Evolutionary conservation across 2,113 vertebrate genomes (phyloP).

Genomic region (Saimiri boliviensis): DNA sequence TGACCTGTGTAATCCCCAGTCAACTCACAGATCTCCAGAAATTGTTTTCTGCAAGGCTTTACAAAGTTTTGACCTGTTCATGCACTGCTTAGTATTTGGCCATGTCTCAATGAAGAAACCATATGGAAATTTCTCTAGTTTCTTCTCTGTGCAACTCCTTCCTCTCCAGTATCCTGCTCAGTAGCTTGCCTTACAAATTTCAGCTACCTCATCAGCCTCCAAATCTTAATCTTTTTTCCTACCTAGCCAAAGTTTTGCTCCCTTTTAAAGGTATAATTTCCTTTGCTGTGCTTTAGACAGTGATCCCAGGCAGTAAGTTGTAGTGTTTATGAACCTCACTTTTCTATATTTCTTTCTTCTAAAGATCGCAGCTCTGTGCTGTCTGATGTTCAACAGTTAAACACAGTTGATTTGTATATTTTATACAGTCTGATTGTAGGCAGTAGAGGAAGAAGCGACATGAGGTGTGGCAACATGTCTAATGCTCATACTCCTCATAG

Average conservation of each 20-base stretch:
- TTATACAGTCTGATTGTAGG: background rate
- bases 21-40: background rate
- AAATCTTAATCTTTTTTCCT: background rate
- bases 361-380: background rate
- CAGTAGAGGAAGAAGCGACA: background rate
- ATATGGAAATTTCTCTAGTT: background rate
- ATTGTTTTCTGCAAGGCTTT: background rate
- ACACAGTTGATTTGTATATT: background rate
- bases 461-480: background rate
- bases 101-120: background rate
- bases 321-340: background rate
- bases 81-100: background rate
- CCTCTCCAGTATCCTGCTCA: background rate
- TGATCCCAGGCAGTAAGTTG: background rate
- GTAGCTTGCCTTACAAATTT: background rate
- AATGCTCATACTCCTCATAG: background rate
- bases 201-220: background rate
- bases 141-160: background rate
- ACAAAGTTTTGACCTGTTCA: background rate
- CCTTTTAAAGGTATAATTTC: background rate
- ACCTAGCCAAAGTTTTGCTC: background rate
- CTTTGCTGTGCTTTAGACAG: background rate
- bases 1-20: background rate
- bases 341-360: background rate
- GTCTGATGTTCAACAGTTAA: background rate